Base-by-base conservation (phyloP, 2,797 vertebrate genomes). In the Sylvia borin region DNA sequence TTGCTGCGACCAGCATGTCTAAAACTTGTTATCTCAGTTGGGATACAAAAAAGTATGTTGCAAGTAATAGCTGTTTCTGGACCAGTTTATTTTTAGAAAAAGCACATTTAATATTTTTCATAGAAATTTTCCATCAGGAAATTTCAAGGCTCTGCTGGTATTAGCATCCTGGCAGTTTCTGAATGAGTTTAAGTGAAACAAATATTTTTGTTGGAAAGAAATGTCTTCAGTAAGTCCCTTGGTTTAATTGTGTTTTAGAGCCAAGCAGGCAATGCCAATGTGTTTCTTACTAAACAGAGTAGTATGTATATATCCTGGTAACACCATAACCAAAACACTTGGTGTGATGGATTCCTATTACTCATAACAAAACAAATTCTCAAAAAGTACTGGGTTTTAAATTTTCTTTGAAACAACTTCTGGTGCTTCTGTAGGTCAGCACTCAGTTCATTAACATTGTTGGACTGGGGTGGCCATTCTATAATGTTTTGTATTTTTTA, bases 21-120 rank as follows among this genome's bases (percentile, higher is more conserved):
- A 62, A 43, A 94, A 94, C 83, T 95, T 92, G 92, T 96, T 95
- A 96, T 92, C 82, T 67, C 90, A 27, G 88, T 88, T 93, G 92
- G 85, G 79, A 87, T 86, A 92, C 25, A 2, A 51, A 92, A 91
- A 95, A 60, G 36, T 90, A 18, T 25, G 51, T 88, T 90, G 84
- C 65, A 90, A 91, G 68, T 90, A 96, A 88, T 78, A 81, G 83
- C 92, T 61, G 22, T 73, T 94, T 90, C 64, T 94, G 40, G 73
- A 89, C 64, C 75, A 83, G 76, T 82, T 79, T 94, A 72, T 74
- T 94, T 88, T 93, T 95, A 61, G 79, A 71, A 93, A 94, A 94
- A 70, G 27, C 53, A 48, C 55, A 73, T 81, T 93, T 85, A 73
- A 16, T 93, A 43, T 45, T 95, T 95, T 88, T 53, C 93, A 93